phyloP scores from a whole-genome alignment of 1,140 invertebrate genomes.

The Wasmannia auropunctata region DNA sequence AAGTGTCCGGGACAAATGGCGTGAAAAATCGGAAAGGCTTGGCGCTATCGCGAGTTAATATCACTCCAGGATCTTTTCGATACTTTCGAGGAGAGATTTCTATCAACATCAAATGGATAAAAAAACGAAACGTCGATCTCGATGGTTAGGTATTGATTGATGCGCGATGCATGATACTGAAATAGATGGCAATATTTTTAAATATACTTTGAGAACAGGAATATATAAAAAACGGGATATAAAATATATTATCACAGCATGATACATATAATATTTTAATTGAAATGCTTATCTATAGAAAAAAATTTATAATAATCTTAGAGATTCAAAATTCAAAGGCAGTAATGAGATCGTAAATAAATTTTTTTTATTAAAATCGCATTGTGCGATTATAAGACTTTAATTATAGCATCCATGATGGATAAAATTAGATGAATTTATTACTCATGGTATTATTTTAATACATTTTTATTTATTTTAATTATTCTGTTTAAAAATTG shows the following conservation, averaged over 20 bases:
- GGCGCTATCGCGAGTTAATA: slow-evolving; percentile 17
- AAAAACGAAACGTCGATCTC: not conserved
- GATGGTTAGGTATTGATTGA: not conserved
- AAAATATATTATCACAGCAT: not conserved
- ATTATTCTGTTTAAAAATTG: not conserved
- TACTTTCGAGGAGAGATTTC: not conserved
- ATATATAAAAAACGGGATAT: not conserved
- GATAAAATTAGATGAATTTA: too few relatives aligned
- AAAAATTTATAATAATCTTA: not conserved
- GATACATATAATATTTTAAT: not conserved
- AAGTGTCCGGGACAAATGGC: slow-evolving; percentile 61
- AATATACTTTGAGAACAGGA: not conserved
- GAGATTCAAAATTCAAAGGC: not conserved
- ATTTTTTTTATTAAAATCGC: too few relatives aligned
- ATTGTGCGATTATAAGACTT: too few relatives aligned
- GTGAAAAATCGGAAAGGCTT: slow-evolving; percentile 62
- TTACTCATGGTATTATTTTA: not conserved
- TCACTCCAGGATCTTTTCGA: slow-evolving; percentile 8
- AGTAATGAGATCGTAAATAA: too few relatives aligned
- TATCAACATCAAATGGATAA: not conserved
- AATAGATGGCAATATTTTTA: slow-evolving; percentile 4
- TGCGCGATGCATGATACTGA: not conserved
- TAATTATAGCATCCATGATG: too few relatives aligned
- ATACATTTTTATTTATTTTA: not conserved
- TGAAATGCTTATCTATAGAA: not conserved